Evolutionary conservation across 2,113 vertebrate species (phyloP), one percentile per base, ranked within the genome.

Genomic region (Mobula birostris): DNA sequence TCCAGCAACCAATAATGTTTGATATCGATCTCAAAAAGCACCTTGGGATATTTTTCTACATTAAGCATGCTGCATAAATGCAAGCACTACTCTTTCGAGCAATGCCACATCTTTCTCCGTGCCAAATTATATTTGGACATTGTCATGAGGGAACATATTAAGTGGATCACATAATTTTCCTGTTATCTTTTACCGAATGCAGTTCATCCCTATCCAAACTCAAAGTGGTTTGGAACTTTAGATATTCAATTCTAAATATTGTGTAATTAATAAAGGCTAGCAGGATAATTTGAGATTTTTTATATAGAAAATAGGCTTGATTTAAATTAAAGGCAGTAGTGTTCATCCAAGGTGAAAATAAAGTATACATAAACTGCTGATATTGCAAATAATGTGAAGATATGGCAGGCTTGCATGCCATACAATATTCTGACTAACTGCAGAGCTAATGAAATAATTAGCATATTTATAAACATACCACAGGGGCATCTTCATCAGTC

Each of bases 401-500:
- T 87, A 87, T 27, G 21, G 24, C 27, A 63, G 58, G 12, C 63
- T 66, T 88, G 1, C 19, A 32, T 8, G 5, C 58, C 14, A 0
- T 27, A 2, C 12, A 29, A 40, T 48, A 66, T n/a, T 63, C 61
- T n/a, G 58, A 32, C 56, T 14, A 88, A 88, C n/a, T 74, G 17
- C 24, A 24, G 6, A 40, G 48, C 21, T 24, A 56, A 7, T 63
- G 66, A 72, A 92, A 92, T 72, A 40, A 48, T 15, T 11, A 87
- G 40, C 6, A 87, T 87, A 87, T 9, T 19, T 6, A 95, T 48
- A 48, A 48, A 94, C 96, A 96, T 96, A 99, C 99, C 98, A 98
- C 95, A 95, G 97, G 96, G 94, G 96, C 96, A 85, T 98, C 98
- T 2, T 98, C 96, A 94, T 99, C 98, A 7, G 97, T 97, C 8